A percentile compares a stretch with the other conserved stretches of the same genome.
Evolutionary conservation across 2,888 invertebrate genomes (phyloP).

Genomic region (Drosophila algonquin): DNA sequence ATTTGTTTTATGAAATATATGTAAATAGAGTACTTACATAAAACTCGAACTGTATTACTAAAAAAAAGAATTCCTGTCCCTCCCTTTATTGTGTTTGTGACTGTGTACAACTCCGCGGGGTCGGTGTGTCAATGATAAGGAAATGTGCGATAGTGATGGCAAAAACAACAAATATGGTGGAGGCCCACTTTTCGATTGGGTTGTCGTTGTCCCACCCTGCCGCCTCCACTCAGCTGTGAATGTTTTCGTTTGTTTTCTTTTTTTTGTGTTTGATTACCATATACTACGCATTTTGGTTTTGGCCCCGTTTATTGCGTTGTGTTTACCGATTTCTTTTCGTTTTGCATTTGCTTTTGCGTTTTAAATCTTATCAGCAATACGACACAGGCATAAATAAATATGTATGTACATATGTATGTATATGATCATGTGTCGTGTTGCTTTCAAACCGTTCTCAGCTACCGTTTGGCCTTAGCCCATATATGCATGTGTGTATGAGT

Average conservation of each 20-base stretch:
- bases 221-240: constrained; percentile 45
- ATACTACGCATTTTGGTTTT: constrained; percentile 73
- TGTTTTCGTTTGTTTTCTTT: constrained; percentile 20
- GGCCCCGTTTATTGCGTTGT: constrained; percentile 68
- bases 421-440: background rate
- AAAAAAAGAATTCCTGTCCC: constrained; percentile 28
- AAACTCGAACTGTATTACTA: constrained; percentile 31
- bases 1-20: constrained; percentile 43
- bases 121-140: too few relatives aligned
- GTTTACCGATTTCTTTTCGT: constrained; percentile 57
- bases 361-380: constrained; percentile 72
- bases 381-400: constrained; percentile 24
- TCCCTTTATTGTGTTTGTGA: constrained; percentile 16
- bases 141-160: constrained; percentile 25
- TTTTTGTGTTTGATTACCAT: constrained; percentile 10
- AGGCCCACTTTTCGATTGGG: background rate
- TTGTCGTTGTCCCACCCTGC: constrained; percentile 35
- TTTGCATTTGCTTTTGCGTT: constrained; percentile 69
- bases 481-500: constrained; percentile 6
- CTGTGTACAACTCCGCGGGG: constrained; percentile 4
- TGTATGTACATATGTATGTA: constrained; percentile 2
- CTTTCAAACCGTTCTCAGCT: background rate
- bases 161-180: constrained; percentile 44
- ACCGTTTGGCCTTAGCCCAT: constrained; percentile 51
- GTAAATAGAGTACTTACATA: constrained; percentile 42